Conservation (phyloP, 2,797 vertebrate genomes). For the Onychomys arenicola region DNA sequence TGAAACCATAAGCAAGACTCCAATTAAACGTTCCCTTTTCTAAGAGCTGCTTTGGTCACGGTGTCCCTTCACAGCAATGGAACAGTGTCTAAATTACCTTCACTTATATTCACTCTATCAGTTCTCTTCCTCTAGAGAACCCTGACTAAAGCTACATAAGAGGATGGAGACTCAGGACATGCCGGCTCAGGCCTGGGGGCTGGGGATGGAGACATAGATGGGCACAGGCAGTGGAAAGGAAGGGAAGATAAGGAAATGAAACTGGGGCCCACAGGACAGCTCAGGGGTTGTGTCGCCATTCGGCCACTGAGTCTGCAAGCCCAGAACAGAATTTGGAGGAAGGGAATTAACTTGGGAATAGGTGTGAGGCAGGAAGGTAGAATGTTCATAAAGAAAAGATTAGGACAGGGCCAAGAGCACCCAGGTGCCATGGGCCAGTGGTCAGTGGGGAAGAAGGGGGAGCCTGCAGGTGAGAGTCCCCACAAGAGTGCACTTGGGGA, state of each 20-base stretch:
- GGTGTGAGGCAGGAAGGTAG: neutral
- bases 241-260: neutral
- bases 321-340: neutral
- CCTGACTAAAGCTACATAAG: neutral
- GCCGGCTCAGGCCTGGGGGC: neutral
- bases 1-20: neutral
- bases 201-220: neutral
- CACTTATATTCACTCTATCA: neutral
- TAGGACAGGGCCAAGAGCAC: neutral
- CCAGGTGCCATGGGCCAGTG: neutral
- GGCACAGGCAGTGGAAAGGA: neutral
- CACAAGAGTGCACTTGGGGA: neutral
- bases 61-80: neutral
- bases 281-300: neutral
- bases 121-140: neutral
- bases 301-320: neutral
- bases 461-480: neutral
- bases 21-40: neutral
- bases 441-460: neutral
- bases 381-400: neutral
- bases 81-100: neutral
- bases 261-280: neutral
- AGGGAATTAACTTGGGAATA: neutral
- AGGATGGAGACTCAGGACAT: neutral
- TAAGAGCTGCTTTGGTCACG: neutral